These are phyloP conservation scores for Hippoglossus hippoglossus DNA, from an alignment of 2,797 vertebrate species.

Conservation along the genomic window DNA sequence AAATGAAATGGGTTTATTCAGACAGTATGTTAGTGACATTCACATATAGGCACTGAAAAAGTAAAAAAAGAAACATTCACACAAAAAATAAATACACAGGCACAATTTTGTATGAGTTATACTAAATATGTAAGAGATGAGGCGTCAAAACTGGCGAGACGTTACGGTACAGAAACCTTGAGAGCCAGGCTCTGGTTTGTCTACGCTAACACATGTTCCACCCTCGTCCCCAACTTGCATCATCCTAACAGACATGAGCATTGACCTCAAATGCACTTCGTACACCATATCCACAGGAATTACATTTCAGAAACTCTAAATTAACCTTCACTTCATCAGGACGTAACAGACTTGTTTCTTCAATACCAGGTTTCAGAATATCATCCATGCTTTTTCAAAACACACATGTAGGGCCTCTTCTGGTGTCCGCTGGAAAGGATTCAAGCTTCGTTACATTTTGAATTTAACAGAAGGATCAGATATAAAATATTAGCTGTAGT, in stretches of 20 bases:
- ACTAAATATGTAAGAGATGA: conserved; percentile 55
- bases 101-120: conserved; percentile 44
- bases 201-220: conserved; percentile 41
- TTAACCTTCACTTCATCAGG: not conserved
- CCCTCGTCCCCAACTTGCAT: not conserved
- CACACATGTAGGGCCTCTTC: conserved; percentile 10
- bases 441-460: conserved; percentile 34
- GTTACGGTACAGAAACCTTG: conserved; percentile 54
- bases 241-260: conserved; percentile 1
- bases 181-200: conserved; percentile 55
- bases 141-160: conserved; percentile 31
- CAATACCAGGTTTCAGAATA: not conserved
- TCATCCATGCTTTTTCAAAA: conserved; percentile 16
- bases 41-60: conserved; percentile 66
- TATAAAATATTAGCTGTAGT: conserved; percentile 52
- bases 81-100: conserved; percentile 64
- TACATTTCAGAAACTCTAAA: conserved; percentile 2
- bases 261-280: conserved; percentile 15
- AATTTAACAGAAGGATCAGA: conserved; percentile 17
- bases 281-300: conserved; percentile 11
- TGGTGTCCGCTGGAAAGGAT: conserved; percentile 25
- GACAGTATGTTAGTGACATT: conserved; percentile 64
- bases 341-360: conserved; percentile 3
- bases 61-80: conserved; percentile 41
- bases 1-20: conserved; percentile 52